Evolutionary conservation across 2,113 vertebrate genomes (phyloP).

Genomic region (Ellobius talpinus): DNA sequence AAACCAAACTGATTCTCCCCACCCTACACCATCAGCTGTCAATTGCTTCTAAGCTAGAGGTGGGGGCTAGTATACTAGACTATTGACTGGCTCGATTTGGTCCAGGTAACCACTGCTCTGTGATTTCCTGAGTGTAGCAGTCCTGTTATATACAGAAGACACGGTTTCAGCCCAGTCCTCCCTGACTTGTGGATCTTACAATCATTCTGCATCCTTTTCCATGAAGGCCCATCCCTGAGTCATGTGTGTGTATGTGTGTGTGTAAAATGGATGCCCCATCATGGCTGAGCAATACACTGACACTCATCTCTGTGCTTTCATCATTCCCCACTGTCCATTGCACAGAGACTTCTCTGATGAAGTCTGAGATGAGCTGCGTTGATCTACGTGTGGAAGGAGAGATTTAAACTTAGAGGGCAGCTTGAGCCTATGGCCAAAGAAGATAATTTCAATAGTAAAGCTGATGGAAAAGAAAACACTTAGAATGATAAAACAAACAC

Average conservation of each 20-base stretch:
- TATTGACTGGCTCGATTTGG: not conserved
- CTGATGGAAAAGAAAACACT: conserved; percentile 5
- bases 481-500: conserved; percentile 12
- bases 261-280: not conserved
- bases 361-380: not conserved
- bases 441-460: conserved; percentile 34
- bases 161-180: not conserved
- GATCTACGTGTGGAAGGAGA: not conserved
- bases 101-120: not conserved
- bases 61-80: not conserved
- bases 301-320: not conserved
- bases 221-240: not conserved
- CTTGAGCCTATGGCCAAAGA: not conserved
- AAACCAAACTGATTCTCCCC: not conserved
- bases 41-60: not conserved
- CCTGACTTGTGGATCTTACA: not conserved
- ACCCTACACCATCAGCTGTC: not conserved
- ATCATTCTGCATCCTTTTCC: not conserved
- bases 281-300: not conserved
- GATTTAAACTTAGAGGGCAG: not conserved
- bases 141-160: not conserved
- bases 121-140: not conserved
- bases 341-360: not conserved
- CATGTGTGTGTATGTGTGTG: not conserved
- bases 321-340: not conserved